Evolutionary conservation across 2,113 vertebrate species (phyloP), one percentile per base, ranked within the genome.

Genomic region (Rhea americana): DNA sequence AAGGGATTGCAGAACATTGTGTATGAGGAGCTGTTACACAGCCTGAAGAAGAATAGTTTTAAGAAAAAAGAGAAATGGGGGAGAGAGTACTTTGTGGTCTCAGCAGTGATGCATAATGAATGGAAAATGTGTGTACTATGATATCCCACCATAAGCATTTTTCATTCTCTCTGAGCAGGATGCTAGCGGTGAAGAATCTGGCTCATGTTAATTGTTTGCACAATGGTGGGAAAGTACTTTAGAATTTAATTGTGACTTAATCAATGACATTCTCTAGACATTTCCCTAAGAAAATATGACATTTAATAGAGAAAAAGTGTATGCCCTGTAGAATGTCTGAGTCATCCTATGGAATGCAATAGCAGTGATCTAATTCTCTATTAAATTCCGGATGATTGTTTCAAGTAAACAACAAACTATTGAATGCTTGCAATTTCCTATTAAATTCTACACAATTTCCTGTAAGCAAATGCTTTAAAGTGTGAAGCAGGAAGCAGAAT

Each of bases 161-260:
- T 89, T 75, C 48, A 67, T 78, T 85, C 10, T 32, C 21, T 78
- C 59, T 81, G 32, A 35, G 72, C 1, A 16, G 78, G 56, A 92
- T n/a, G 28, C 18, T 35, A 91, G 8, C 25, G 81, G 15, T 61
- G 65, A 94, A 91, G 61, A 82, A 91, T 79, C 45, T 84, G 32
- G 13, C 28, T 91, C 1, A 1, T 41, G 22, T 61, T 89, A 90
- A 82, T 93, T 93, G 50, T 59, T 91, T 82, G 45, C 83, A 65
- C 7, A 20, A 65, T 75, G 28, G 18, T 88, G 73, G 43, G 20
- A 88, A 93, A 93, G 7, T n/a, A 71, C 35, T 84, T 91, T 17
- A 85, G 91, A 82, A 78, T 83, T 92, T 92, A 93, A 92, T 81
- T 90, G 65, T 67, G 48, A 72, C 32, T 81, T 91, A 90, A 92